Base-by-base conservation (phyloP, 2,797 vertebrate species). In the Squalus acanthias region DNA sequence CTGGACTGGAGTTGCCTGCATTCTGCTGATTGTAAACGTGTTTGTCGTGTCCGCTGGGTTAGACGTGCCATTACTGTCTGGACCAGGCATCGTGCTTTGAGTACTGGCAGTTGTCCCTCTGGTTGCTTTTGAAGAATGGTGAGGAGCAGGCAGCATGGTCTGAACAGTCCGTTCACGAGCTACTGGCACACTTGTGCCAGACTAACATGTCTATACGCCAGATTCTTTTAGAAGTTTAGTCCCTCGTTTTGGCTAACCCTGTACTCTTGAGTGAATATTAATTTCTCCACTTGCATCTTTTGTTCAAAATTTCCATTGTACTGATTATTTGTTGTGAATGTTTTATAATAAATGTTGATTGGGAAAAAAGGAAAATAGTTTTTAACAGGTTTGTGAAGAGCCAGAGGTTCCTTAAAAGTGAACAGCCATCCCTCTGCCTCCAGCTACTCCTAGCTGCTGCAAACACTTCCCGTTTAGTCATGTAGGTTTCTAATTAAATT, bases 401-500 rank as follows among this genome's bases (percentile, higher is more conserved):
- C 39, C 39, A 57, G 13, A 74, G 26, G 39, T 33, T 74, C 13
- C 94, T 65, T 60, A 93, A 93, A 93, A 69, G 63, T 93, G 91
- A 93, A 39, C 65, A 69, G n/a, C 0, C 39, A 26, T 26, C 67
- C 8, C 39, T 24, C 65, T 70, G 39, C 65, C 17, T 57, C 26
- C 94, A 57, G 72, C 72, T 76, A 74, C 50, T 76, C 46, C 53
- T 8, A 95, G 69, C 50, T 95, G 94, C 94, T 95, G 46, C 29
- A 33, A 76, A 57, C 50, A n/a, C 26, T 95, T 76, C 46, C 70
- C 50, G 12, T 95, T 76, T 53, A 74, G 46, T 53, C 13, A 74
- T 76, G 29, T 24, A 95, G 70, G 26, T 76, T 76, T 57, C 70
- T 95, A 60, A 95, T 95, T 95, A 95, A 95, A 76, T 95, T 57